Evolutionary conservation across 2,113 vertebrate genomes (phyloP), one percentile per base, ranked within the genome.

Genomic region (Hemiprocne comata): DNA sequence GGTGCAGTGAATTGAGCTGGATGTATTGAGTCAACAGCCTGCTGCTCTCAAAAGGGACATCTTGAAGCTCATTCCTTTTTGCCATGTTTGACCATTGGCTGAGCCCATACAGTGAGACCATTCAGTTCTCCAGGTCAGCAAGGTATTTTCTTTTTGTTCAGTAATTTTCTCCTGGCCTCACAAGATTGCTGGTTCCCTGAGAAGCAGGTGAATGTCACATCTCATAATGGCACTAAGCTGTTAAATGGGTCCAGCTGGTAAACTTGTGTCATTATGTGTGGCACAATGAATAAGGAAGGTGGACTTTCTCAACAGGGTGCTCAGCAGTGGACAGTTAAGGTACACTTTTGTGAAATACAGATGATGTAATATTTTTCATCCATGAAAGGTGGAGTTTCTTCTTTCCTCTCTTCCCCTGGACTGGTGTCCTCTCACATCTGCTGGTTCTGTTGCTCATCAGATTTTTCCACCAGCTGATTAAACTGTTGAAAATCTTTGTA

Each of bases 141-240:
- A 12, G 33, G 8, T 40, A 7, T 2, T 48, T 29, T 23, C 10
- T 6, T 80, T 46, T 23, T 5, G 20, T 40, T 4, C 1, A 0
- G n/a, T 48, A 6, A 3, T 33, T 57, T 75, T 64, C 12, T 38
- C 51, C 7, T 28, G 50, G 10, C 11, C 57, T 76, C 26, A 8
- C 0, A 1, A 85, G 33, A 5, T 3, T 61, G 19, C 29, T 51
- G 31, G 8, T 38, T 90, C 26, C 36, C 38, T 34, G 13, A 16
- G 50, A 40, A 66, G n/a, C 11, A 17, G 28, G 4, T 23, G 16
- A 40, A 18, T 4, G 2, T 61, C n/a, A 0, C 7, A 2, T 50
- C 36, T 57, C 10, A 0, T 6, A 29, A 25, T 26, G 38, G 69
- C 14, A 34, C 33, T 2, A 1, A 38, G 10, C 31, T 83, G 14